Base-by-base conservation (phyloP, 2,113 vertebrate genomes). In the Cyphomyrus discorhynchus region DNA sequence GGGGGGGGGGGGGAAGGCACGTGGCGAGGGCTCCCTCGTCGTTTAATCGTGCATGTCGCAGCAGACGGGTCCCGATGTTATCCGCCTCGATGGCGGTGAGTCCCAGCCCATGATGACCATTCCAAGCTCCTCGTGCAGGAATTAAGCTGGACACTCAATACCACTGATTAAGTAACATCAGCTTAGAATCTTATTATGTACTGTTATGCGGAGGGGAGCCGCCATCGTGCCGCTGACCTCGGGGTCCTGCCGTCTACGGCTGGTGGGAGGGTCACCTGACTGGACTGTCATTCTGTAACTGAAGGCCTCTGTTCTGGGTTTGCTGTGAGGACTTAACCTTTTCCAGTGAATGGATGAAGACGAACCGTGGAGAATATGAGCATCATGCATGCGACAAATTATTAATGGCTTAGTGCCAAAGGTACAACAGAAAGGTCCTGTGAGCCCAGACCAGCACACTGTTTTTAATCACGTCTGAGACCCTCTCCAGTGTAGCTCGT, bases 131-230 rank as follows among this genome's bases (percentile, higher is more conserved):
- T 84, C 19, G 35, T 21, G 15, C 15, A 84, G 39, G 10, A 47
- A 46, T 49, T 85, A 85, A 85, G n/a, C 39, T 27, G 83, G 83
- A 86, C 47, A 86, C 24, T 50, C 83, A 49, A 86, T 49, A 86
- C 83, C 47, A 13, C 45, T 86, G 83, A 86, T 86, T 49, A 86
- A 49, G n/a, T 86, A 50, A 86, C 83, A 49, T 49, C n/a, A n/a
- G 47, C 46, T 49, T 86, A 49, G n/a, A 17, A 7, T n/a, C 47
- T 84, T 86, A 21, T 86, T 49, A 86, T 50, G 10, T 86, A 15
- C 24, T 50, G 10, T 27, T 49, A 49, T 50, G 6, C 1, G 70
- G 70, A 0, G 27, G 15, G 1, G 31, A 1, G 74, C 13, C 35
- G 1, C 3, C 31, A 0, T 1, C 15, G 6, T 39, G 31, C 31